These are phyloP conservation scores for Oplegnathus fasciatus DNA, from an alignment of 2,113 vertebrate species.

Conservation along the genomic window DNA sequence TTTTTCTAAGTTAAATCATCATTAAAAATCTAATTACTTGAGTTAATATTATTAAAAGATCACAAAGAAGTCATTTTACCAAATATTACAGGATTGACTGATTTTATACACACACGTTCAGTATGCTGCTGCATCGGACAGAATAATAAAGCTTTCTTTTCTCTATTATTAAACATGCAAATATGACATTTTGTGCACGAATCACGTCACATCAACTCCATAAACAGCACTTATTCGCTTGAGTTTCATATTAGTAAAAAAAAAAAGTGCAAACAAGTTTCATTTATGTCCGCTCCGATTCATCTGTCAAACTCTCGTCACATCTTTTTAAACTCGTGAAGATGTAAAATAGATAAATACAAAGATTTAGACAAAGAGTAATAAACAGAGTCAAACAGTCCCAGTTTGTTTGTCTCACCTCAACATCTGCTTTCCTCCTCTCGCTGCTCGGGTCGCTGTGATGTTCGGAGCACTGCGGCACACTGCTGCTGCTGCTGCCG, in stretches of 20 bases:
- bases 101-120: neutral
- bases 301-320: neutral
- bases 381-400: neutral
- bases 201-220: neutral
- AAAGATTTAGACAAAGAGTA: too few species aligned
- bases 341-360: neutral
- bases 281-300: neutral
- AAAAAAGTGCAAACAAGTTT: neutral
- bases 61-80: neutral
- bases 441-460: neutral
- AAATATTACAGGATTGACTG: neutral
- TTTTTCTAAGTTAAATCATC: neutral
- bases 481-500: neutral
- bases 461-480: slow-evolving; percentile 14
- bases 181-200: neutral
- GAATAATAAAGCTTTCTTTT: neutral
- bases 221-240: neutral
- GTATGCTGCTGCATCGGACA: neutral
- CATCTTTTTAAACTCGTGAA: neutral
- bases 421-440: neutral
- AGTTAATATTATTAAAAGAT: neutral
- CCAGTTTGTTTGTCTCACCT: neutral
- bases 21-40: neutral
- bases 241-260: neutral
- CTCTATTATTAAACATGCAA: neutral